Conservation (phyloP, 2,888 invertebrate species). For the Chalcosyrphus nemorum region DNA sequence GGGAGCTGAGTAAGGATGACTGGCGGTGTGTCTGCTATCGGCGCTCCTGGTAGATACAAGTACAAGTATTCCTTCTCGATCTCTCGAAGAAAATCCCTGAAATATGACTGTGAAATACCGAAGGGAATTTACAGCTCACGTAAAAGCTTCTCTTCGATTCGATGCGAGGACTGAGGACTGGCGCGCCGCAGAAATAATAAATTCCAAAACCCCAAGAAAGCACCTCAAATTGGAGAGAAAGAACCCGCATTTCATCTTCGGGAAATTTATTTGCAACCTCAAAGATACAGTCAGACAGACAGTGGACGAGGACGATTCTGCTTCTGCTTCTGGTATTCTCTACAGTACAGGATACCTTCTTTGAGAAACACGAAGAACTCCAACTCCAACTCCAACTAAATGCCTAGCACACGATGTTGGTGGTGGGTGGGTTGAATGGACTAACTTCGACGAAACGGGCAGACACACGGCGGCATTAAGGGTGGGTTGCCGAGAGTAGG, state of each 20-base stretch:
- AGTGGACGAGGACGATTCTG: slow-evolving; percentile 11
- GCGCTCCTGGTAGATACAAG: background rate
- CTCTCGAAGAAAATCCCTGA: slow-evolving; percentile 26
- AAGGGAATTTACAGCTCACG: slow-evolving; percentile 28
- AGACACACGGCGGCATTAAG: slow-evolving; percentile 16
- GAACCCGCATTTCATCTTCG: slow-evolving; percentile 56
- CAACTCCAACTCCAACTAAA: background rate
- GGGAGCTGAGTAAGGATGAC: slow-evolving; percentile 15
- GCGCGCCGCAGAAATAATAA: slow-evolving; percentile 50
- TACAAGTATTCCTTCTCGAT: slow-evolving; percentile 26
- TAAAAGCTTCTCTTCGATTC: slow-evolving; percentile 12
- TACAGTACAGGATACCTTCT: background rate
- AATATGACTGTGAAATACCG: slow-evolving; percentile 52
- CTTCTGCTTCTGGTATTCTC: background rate
- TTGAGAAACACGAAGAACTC: background rate
- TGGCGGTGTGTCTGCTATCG: background rate
- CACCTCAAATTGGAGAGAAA: slow-evolving; percentile 30
- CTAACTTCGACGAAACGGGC: slow-evolving; percentile 1
- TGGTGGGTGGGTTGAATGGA: slow-evolving; percentile 29
- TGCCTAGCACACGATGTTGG: background rate
- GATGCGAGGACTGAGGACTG: slow-evolving; percentile 22
- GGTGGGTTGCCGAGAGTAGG: too few species aligned
- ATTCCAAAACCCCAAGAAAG: slow-evolving; percentile 49
- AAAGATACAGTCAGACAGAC: slow-evolving; percentile 32
- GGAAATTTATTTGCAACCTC: slow-evolving; percentile 65